phyloP scores from a whole-genome alignment of 2,797 vertebrate genomes.

The Falco berigora region DNA sequence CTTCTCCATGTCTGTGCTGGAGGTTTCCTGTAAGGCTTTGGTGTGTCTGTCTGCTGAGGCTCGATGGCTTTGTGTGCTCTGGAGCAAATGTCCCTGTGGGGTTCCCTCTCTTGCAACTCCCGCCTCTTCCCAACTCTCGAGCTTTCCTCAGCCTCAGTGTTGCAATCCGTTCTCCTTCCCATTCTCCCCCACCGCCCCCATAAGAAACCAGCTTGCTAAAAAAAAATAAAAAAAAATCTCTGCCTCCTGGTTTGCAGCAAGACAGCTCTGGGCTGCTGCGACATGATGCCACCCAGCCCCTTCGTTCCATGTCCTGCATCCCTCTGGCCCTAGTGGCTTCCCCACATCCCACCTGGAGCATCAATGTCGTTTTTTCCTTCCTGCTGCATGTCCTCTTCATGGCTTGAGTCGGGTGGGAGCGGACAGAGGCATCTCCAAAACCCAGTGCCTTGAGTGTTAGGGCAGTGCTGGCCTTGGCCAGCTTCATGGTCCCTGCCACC shows the following conservation, averaged over 20 bases:
- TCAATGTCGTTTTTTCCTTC: not conserved
- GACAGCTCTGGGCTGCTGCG: not conserved
- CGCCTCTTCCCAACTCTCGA: not conserved
- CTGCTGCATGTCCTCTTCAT: not conserved
- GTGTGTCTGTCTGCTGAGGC: not conserved
- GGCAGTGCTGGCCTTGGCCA: not conserved
- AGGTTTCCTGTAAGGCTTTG: not conserved
- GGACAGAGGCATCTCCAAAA: not conserved
- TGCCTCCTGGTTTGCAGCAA: not conserved
- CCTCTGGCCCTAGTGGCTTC: not conserved
- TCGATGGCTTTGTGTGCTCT: not conserved
- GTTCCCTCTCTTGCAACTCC: not conserved
- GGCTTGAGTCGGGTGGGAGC: not conserved
- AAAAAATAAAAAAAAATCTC: not conserved
- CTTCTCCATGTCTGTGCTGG: not conserved
- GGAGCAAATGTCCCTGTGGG: not conserved
- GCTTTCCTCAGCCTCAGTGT: not conserved
- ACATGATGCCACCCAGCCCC: not conserved
- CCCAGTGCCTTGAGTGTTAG: accelerated
- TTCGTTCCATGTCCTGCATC: not conserved
- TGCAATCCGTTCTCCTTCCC: slow-evolving; percentile 9
- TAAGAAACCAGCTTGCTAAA: not conserved
- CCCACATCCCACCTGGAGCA: not conserved
- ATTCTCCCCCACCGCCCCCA: not conserved
- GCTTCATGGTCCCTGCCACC: accelerated